A percentile compares a stretch with the other conserved stretches of the same genome.
Conservation (phyloP, 53 echinoderm and acorn worm genomes). For the Temnopleurus reevesii region DNA sequence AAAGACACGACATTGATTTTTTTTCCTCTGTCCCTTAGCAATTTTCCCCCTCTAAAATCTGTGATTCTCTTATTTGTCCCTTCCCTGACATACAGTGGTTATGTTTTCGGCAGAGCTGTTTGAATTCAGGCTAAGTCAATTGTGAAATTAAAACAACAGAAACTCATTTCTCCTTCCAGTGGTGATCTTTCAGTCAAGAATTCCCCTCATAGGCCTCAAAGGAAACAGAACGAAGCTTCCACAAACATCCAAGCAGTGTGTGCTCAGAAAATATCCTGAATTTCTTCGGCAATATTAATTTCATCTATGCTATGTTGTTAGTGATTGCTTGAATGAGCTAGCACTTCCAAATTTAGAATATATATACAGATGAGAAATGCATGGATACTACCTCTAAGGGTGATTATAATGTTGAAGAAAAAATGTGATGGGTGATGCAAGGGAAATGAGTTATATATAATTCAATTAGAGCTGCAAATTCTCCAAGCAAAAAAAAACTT, state of each 20-base stretch:
- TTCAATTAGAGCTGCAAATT: no score
- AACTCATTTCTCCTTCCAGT: background rate
- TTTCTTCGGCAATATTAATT: no score
- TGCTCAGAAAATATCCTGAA: no score
- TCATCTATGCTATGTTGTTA: no score
- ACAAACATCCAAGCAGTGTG: background rate
- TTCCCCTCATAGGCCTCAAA: background rate
- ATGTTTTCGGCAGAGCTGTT: background rate
- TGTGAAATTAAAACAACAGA: constrained; percentile 52
- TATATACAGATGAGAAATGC: no score
- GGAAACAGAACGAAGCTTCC: background rate
- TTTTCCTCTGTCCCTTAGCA: background rate
- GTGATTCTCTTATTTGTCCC: background rate
- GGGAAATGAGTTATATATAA: no score
- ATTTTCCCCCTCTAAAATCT: background rate
- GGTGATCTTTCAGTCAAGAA: background rate
- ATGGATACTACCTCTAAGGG: no score
- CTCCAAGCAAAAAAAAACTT: no score
- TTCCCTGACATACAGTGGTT: constrained; percentile 1
- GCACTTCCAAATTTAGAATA: no score
- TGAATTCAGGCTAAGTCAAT: constrained; percentile 38
- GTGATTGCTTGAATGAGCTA: no score
- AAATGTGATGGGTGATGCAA: no score
- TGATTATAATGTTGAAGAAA: no score
- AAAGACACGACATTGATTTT: constrained; percentile 29